Conservation (phyloP, 2,888 invertebrate genomes). For the Thymelicus sylvestris region DNA sequence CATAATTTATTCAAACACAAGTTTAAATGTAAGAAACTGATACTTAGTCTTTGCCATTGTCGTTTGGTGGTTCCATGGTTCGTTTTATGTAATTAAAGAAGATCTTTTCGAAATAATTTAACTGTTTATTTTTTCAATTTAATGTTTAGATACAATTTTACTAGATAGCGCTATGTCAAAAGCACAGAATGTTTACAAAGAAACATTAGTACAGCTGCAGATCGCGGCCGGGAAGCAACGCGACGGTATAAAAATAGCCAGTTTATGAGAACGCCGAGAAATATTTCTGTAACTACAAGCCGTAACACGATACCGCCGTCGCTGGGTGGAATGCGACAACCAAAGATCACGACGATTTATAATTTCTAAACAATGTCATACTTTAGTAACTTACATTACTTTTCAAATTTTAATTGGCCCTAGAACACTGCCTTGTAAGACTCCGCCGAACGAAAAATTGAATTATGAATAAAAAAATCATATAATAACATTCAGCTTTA, state of each 20-base stretch:
- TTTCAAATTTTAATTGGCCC: background rate
- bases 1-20: no score
- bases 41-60: no score
- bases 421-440: background rate
- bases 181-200: constrained; percentile 20
- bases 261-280: constrained; percentile 28
- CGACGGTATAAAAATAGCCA: constrained; percentile 31
- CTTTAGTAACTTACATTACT: no score
- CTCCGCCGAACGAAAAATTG: background rate
- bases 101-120: no score
- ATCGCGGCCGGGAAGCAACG: constrained; percentile 17
- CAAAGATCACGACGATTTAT: background rate
- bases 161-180: constrained; percentile 4
- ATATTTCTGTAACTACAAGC: constrained; percentile 34
- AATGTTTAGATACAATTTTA: background rate
- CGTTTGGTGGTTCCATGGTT: no score
- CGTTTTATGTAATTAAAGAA: no score
- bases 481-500: no score
- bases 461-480: no score
- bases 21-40: no score
- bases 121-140: no score
- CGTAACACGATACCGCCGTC: constrained; percentile 32
- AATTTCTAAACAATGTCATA: no score
- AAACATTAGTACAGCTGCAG: background rate
- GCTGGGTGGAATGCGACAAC: constrained; percentile 6